phyloP scores from a whole-genome alignment of 2,888 invertebrate species.

The Orthosia cruda region DNA sequence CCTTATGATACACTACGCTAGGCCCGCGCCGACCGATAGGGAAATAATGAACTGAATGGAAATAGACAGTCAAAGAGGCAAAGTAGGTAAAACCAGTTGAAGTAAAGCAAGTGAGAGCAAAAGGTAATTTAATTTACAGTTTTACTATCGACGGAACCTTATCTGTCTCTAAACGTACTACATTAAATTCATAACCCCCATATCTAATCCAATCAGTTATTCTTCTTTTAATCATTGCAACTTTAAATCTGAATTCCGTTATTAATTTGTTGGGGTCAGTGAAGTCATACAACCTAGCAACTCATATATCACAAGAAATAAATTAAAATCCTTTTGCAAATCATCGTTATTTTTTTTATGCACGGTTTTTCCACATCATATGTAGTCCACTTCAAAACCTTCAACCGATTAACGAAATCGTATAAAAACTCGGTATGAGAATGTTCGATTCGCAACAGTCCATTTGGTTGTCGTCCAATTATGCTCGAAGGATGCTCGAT shows the following conservation, averaged over 20 bases:
- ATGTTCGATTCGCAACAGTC: constrained; percentile 65
- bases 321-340: constrained; percentile 34
- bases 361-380: constrained; percentile 25
- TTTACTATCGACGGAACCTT: neutral
- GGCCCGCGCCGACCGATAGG: neutral
- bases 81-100: neutral
- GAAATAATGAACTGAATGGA: neutral
- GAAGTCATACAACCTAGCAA: constrained; percentile 1
- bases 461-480: constrained; percentile 66
- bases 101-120: neutral
- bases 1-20: constrained; percentile 18
- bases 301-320: constrained; percentile 41
- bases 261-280: constrained; percentile 7
- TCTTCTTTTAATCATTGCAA: neutral
- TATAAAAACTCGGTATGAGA: constrained; percentile 45
- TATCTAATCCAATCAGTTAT: neutral
- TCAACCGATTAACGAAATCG: constrained; percentile 35
- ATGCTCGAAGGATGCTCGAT: constrained; percentile 43
- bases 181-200: neutral
- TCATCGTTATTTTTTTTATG: constrained; percentile 28
- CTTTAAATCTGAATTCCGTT: constrained; percentile 5
- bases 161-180: neutral
- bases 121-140: too few relatives aligned
- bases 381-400: constrained; percentile 36
- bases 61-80: neutral